These are phyloP conservation scores for Iselma pallidipennis DNA, from an alignment of 2,888 invertebrate species.

Conservation along the genomic window DNA sequence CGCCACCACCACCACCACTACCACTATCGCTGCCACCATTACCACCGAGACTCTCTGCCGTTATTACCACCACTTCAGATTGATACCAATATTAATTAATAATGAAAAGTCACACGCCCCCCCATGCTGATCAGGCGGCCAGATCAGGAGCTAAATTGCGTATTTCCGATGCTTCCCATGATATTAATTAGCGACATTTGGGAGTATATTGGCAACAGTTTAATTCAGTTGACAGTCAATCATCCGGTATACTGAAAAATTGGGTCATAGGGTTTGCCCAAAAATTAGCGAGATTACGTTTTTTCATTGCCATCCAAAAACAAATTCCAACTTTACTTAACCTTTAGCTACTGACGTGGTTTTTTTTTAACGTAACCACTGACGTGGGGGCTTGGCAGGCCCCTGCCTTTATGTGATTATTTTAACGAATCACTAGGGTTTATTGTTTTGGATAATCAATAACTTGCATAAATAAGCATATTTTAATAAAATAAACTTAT, in stretches of 20 bases:
- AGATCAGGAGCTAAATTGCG: neutral
- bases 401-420: too few species aligned
- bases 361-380: too few species aligned
- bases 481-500: too few species aligned
- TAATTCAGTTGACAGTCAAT: neutral
- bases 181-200: neutral
- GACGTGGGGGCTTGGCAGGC: too few species aligned
- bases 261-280: neutral
- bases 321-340: too few species aligned
- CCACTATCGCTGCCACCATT: neutral
- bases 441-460: too few species aligned
- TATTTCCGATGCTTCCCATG: constrained; percentile 1
- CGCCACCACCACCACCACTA: neutral
- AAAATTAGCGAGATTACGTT: neutral
- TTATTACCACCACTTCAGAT: neutral
- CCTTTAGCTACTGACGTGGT: too few species aligned
- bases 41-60: neutral
- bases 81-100: constrained; percentile 5
- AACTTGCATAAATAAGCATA: too few species aligned
- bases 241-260: neutral
- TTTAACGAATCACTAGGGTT: too few species aligned
- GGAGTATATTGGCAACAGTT: neutral
- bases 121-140: neutral
- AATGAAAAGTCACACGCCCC: constrained; percentile 3
- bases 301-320: too few species aligned